These are phyloP conservation scores for Lutjanus argentimaculatus DNA, from an alignment of 2,797 vertebrate genomes.

Conservation along the genomic window DNA sequence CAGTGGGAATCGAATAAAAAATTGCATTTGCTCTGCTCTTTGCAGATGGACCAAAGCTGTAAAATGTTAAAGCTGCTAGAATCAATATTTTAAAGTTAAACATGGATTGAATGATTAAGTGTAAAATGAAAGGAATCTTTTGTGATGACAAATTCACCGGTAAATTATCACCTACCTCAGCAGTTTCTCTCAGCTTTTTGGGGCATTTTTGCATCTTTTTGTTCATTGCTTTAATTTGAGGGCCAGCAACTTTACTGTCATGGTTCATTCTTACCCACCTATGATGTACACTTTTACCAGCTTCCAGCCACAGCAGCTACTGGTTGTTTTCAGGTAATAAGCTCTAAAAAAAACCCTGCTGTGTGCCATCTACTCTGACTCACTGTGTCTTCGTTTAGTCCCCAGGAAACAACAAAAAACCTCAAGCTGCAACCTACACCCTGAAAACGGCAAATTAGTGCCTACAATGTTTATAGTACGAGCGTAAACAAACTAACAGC, in stretches of 20 bases:
- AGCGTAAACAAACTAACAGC: too few species aligned
- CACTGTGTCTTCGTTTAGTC: too few species aligned
- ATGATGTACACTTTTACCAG: neutral
- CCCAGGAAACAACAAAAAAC: too few species aligned
- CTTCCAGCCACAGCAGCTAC: neutral
- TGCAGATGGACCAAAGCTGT: neutral
- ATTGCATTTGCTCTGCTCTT: conserved; percentile 2
- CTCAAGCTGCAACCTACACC: too few species aligned
- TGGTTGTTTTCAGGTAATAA: neutral
- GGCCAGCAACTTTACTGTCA: neutral
- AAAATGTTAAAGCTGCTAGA: neutral
- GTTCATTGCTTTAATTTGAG: neutral
- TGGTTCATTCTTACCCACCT: neutral
- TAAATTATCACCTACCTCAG: neutral
- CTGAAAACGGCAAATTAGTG: too few species aligned
- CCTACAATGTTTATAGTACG: too few species aligned
- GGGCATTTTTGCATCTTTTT: neutral
- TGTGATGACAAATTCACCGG: neutral
- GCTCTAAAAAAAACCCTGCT: neutral
- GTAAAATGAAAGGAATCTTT: neutral
- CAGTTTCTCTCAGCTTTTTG: neutral
- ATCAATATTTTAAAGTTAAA: neutral
- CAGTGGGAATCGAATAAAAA: neutral
- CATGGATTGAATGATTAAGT: neutral
- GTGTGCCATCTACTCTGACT: too few species aligned